phyloP scores from a whole-genome alignment of 1,140 invertebrate species.

The Ceratosolen fusciceps region DNA sequence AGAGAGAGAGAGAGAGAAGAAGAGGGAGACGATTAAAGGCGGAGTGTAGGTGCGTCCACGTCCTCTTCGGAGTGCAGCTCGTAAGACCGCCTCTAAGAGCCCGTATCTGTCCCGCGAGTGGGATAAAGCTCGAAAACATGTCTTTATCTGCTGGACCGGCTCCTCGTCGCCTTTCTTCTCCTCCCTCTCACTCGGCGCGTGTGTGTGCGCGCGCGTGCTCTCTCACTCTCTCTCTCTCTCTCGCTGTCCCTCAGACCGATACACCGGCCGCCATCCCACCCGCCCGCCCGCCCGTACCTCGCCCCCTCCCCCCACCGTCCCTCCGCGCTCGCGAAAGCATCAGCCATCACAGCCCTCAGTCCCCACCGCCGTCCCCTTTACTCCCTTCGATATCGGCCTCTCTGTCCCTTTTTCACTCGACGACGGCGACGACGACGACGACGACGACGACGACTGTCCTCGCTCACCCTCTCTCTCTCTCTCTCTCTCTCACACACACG shows the following conservation, averaged over 20 bases:
- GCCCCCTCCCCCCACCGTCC: too few species aligned
- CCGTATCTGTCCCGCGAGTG: conserved; percentile 67
- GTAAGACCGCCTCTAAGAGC: conserved; percentile 58
- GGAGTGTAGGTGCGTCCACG: conserved; percentile 33
- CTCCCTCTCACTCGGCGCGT: conserved; percentile 42
- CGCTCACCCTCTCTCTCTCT: background rate
- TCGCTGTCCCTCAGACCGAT: too few species aligned
- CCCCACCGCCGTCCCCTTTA: background rate
- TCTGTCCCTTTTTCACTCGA: too few species aligned
- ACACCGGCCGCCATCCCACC: too few species aligned
- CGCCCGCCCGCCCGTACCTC: too few species aligned
- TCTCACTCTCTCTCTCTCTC: background rate
- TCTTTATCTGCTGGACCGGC: conserved; percentile 69
- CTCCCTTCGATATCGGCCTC: too few species aligned
- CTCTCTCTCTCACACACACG: conserved; percentile 26
- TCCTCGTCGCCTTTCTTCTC: conserved; percentile 49
- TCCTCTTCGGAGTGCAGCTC: conserved; percentile 9
- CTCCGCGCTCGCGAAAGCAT: too few species aligned
- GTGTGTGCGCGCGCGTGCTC: too few species aligned
- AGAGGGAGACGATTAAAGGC: conserved; percentile 12
- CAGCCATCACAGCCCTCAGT: too few species aligned
- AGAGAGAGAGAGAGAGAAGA: too few species aligned
- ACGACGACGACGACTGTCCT: too few species aligned
- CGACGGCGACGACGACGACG: too few species aligned
- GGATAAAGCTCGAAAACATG: conserved; percentile 71